Base-by-base conservation (phyloP, 2,113 vertebrate genomes). In the Lophotis ruficrista region DNA sequence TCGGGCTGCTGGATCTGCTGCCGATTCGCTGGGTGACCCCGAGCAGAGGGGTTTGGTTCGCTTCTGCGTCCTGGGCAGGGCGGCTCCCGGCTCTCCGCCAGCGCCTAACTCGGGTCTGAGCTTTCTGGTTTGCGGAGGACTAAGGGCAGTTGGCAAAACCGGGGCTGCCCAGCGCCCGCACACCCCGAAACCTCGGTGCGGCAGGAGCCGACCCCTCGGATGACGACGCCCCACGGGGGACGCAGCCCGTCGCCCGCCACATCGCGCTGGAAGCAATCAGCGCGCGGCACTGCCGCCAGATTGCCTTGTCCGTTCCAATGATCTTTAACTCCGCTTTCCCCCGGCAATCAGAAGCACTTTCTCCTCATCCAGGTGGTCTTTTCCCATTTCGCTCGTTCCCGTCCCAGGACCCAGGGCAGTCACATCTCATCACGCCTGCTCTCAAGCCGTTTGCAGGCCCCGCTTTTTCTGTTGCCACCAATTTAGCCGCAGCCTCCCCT, bases 261-360 rank as follows among this genome's bases (percentile, higher is more conserved):
- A 5, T 8, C 6, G 31, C 6, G 24, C 81, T 45, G 89, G 83
- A 66, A 62, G 94, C 94, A 86, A 95, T 96, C 90, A 72, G 5
- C 4, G 78, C 38, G 2, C 72, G 9, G 7, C 1, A 25, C 89
- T 21, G 92, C 96, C 4, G 16, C 87, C 95, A 96, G 96, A 96
- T 96, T 97, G 96, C 97, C 95, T 57, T 97, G 97, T 96, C 97
- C 75, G 2, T 96, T 96, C 94, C 90, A 82, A 97, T 96, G 95
- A 96, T 78, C 94, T 81, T 95, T 94, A 95, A 87, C 72, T 93
- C 89, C 41, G 9, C 4, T 88, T 93, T 83, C 35, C 87, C 77
- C 4, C 2, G 76, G 95, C 96, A 93, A 96, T 97, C 97, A 96
- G 88, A 66, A 92, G 86, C 80, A 14, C 54, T 95, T 96, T 96